phyloP scores from a whole-genome alignment of 2,797 vertebrate genomes.

The Malacoraja senta region DNA sequence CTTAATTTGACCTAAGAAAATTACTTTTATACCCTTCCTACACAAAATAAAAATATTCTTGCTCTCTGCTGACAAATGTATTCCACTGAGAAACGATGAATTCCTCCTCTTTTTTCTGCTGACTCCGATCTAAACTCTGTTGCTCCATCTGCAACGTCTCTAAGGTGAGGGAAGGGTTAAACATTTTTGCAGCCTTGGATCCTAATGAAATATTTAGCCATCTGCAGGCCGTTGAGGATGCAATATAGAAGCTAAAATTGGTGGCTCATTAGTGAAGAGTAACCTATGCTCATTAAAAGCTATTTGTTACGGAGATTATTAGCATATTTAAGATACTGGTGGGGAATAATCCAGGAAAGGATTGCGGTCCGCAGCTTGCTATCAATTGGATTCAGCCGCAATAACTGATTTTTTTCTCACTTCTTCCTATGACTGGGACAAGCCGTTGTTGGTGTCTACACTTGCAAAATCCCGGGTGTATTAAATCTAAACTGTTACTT shows the following conservation, averaged over 20 bases:
- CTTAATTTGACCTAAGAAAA: neutral
- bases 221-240: conserved; percentile 29
- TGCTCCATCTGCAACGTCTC: neutral
- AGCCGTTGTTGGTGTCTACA: neutral
- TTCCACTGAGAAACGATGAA: neutral
- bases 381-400: neutral
- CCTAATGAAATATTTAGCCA: conserved; percentile 38
- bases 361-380: neutral
- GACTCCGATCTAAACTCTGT: neutral
- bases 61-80: neutral
- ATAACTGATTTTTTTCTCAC: neutral
- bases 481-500: conserved; percentile 37
- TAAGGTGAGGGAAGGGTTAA: neutral
- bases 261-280: conserved; percentile 16
- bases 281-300: conserved; percentile 34
- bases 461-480: conserved; percentile 34
- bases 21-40: neutral
- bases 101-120: neutral
- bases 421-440: no score
- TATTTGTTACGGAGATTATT: conserved; percentile 35
- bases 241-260: conserved; percentile 27
- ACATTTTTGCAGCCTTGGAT: neutral
- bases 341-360: neutral
- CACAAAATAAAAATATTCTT: neutral
- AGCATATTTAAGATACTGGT: conserved; percentile 35